These are phyloP conservation scores for Nylanderia fulva DNA, from an alignment of 1,140 invertebrate genomes.

Conservation along the genomic window DNA sequence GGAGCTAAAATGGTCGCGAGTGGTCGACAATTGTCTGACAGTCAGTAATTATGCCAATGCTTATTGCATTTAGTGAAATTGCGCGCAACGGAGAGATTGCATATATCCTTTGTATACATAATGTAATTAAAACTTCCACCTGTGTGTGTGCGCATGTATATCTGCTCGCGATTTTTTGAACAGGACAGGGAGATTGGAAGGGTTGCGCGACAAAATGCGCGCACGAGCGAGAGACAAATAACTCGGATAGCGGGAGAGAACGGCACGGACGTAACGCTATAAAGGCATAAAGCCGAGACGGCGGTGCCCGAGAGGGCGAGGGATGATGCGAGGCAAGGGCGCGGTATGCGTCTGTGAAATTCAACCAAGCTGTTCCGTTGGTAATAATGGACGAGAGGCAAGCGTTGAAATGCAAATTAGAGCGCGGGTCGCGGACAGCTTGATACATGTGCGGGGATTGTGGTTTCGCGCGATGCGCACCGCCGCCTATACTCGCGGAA, in stretches of 20 bases:
- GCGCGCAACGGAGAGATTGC: not conserved
- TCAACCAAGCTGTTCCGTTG: constrained; percentile 80
- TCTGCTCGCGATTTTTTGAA: constrained; percentile 40
- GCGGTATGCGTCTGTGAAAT: constrained; percentile 80
- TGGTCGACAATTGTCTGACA: not conserved
- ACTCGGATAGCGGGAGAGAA: constrained; percentile 67
- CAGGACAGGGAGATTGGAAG: not conserved
- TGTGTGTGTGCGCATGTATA: too few relatives aligned
- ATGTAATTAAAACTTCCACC: constrained; percentile 35
- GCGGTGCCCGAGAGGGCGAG: constrained; percentile 10
- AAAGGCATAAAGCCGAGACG: constrained; percentile 61
- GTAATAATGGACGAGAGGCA: constrained; percentile 84
- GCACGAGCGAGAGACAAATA: constrained; percentile 27
- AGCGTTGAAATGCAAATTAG: constrained; percentile 86
- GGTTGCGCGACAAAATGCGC: not conserved
- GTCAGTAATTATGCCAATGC: not conserved
- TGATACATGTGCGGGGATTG: constrained; percentile 85
- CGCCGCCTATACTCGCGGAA: constrained; percentile 81
- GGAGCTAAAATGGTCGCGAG: not conserved
- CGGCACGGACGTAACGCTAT: not conserved
- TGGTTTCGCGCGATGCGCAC: constrained; percentile 82
- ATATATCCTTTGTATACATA: constrained; percentile 23
- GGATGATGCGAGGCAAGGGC: constrained; percentile 29
- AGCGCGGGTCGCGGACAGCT: constrained; percentile 84
- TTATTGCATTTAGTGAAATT: not conserved